Evolutionary conservation across 2,113 vertebrate genomes (phyloP), one percentile per base, ranked within the genome.

Genomic region (Ellobius talpinus): DNA sequence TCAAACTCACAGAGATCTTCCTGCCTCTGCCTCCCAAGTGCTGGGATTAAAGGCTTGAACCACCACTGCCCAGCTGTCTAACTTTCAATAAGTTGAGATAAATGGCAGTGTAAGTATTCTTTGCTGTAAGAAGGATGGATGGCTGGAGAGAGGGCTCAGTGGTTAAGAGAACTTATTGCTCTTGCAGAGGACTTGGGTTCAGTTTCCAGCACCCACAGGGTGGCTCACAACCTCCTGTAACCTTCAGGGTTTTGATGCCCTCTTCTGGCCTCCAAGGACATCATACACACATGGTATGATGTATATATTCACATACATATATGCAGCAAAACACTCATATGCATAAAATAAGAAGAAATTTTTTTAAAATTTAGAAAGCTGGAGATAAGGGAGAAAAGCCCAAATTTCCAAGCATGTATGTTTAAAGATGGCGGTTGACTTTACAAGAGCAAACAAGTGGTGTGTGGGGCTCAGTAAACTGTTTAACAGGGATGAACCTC

Each of bases 351-450:
- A 45, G 31, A 65, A 47, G 17, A 66, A 21, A 50, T 14, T 68
- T 87, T 47, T 50, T 23, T 66, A 39, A 4, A 82, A 14, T 63
- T 63, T 63, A 65, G 39, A 45, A 92, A 95, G 68, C 58, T 63
- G n/a, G 36, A 93, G 58, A 39, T 17, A 36, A 5, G 24, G 19
- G 17, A 50, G 89, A 74, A 84, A 31, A 31, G 1, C 14, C 23
- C 50, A 31, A 21, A 78, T 95, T 93, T 70, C 47, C 68, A 91
- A 90, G 66, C 47, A 85, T 55, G 63, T 61, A 14, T 13, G 10
- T 65, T 74, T 87, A 47, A 86, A 58, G 74, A 70, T 61, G 50
- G 72, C 68, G 47, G 77, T 65, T 93, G 86, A 74, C 66, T 93
- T 90, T 72, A 21, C n/a, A 21, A 68, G 76, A 70, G 39, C 85